Conservation (phyloP, 2,797 vertebrate species). For the Pampus argenteus region DNA sequence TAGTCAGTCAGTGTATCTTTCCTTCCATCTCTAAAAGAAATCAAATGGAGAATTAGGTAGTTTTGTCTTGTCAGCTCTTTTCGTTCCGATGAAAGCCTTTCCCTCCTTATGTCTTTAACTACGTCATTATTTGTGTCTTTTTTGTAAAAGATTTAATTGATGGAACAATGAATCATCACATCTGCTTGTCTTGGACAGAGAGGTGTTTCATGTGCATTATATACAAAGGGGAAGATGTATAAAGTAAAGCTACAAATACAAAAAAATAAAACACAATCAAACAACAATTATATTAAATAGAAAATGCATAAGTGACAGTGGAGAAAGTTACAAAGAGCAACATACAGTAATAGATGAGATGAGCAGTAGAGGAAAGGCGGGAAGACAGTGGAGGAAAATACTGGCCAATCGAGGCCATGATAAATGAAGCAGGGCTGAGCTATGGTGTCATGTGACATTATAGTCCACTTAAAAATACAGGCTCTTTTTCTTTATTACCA, state of each 20-base stretch:
- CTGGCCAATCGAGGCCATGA: conserved; percentile 24
- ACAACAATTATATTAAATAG: neutral
- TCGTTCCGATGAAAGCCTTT: neutral
- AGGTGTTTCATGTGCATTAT: neutral
- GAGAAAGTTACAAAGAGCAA: neutral
- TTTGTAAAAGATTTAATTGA: neutral
- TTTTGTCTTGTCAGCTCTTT: neutral
- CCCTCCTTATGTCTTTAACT: neutral
- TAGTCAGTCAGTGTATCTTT: neutral
- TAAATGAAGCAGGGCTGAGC: conserved; percentile 41
- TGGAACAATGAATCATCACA: neutral
- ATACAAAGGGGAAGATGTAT: too few species aligned
- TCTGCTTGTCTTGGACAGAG: neutral
- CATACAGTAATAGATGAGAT: neutral
- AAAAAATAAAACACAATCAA: neutral
- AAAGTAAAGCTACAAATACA: too few species aligned
- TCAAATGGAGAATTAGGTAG: neutral
- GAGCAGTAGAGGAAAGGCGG: conserved; percentile 1
- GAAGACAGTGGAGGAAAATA: neutral
- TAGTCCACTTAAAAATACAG: neutral
- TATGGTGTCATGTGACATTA: conserved; percentile 11
- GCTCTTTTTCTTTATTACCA: neutral
- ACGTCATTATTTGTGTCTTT: neutral
- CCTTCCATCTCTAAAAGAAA: conserved; percentile 6
- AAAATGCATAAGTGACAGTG: neutral